Base-by-base conservation (phyloP, 2,888 invertebrate species). In the Synanthedon formicaeformis region DNA sequence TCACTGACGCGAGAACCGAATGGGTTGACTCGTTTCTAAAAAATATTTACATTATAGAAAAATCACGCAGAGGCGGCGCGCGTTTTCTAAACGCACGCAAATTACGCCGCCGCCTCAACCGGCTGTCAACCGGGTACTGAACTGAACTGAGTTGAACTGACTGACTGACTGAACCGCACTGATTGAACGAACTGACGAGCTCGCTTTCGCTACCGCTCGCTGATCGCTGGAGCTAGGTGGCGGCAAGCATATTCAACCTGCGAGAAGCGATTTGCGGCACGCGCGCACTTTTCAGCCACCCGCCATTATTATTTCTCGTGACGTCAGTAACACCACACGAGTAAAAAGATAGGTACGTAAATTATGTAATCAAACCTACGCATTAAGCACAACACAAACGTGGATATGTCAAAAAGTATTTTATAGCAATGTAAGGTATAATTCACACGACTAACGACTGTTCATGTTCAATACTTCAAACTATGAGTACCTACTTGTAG, bases 121-220 rank as follows among this genome's bases (percentile, higher is more conserved):
- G 85, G 85, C 78, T 81, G 83, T 82, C 83, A 80, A 81, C 82
- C 86, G 85, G 85, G 82, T 85, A 87, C 87, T 87, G 82, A 86
- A 83, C 82, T 78, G 75, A 60, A 51, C 40, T 52, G 51, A 8
- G 0, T 3, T 18, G 18, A 18, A 18, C 34, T 49, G 27, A 50
- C 12, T 34, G 4, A 34, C 34, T 34, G 34, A 34, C 8, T 34
- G 34, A 27, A 34, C 34, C 2, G 16, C 16, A 16, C 16, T 16
- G 34, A 34, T 34, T 34, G 34, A 34, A 34, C 34, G 34, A 34
- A 34, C 23, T 12, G 50, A 16, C 45, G 18, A 34, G 2, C 10
- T 34, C 34, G 34, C 34, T 34, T 10, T 34, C 34, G 10, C 48
- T 45, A 10, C 27, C 27, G 27, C 27, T 34, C 6, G 27, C 34